These are phyloP conservation scores for Petrocephalus zakoni DNA, from an alignment of 2,113 vertebrate species.

Conservation along the genomic window DNA sequence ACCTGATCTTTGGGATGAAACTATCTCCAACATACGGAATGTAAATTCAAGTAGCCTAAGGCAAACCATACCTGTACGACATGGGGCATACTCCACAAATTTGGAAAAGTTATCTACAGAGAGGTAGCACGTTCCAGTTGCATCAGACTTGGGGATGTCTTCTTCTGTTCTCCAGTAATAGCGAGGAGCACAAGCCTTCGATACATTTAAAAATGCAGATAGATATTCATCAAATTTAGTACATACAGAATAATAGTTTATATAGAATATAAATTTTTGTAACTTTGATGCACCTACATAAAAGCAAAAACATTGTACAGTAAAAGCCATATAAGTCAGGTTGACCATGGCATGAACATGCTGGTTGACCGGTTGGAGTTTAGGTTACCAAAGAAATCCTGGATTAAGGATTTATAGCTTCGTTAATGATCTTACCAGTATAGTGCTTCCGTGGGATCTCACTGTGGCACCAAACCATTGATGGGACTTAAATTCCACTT, in stretches of 20 bases:
- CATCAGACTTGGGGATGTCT: conserved; percentile 55
- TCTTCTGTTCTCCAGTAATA: conserved; percentile 77
- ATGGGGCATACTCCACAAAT: conserved; percentile 83
- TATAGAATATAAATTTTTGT: background rate
- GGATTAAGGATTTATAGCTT: background rate
- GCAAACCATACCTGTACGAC: conserved; percentile 72
- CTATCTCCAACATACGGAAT: background rate
- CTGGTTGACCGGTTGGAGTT: background rate
- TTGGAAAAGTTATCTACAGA: conserved; percentile 76
- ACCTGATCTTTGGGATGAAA: background rate
- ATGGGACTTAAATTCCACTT: conserved; percentile 76
- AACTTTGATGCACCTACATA: background rate
- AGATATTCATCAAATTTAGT: background rate
- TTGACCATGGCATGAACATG: background rate
- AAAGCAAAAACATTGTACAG: background rate
- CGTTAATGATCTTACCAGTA: conserved; percentile 68
- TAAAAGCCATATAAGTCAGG: background rate
- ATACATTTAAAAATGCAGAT: background rate
- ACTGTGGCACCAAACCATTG: conserved; percentile 90
- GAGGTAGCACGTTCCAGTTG: conserved; percentile 82
- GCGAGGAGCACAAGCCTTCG: conserved; percentile 78
- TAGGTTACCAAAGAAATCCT: background rate
- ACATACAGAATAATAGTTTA: background rate
- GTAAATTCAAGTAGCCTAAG: background rate
- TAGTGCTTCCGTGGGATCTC: conserved; percentile 73